Base-by-base conservation (phyloP, 2,113 vertebrate species). In the Vanacampus margaritifer region DNA sequence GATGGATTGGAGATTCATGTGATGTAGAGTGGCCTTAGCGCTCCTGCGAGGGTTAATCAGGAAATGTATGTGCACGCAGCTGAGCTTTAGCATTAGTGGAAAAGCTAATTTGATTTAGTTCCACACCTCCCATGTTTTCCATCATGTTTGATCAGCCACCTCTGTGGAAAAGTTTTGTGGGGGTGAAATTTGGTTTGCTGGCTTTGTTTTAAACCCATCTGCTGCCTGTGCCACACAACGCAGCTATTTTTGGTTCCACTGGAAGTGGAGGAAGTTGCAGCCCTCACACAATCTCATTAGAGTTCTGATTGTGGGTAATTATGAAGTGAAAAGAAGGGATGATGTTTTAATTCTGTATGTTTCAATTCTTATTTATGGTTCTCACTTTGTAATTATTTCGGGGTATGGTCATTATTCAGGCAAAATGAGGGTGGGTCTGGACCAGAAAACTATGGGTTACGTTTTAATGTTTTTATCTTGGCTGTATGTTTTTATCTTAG, bases 1-100 rank as follows among this genome's bases (percentile, higher is more conserved):
- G 82, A 84, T 75, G 67, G 67, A 88, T 85, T 72, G 58, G 74
- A 76, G 53, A 86, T 89, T 86, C 68, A 86, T 75, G 39, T 73
- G 85, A 80, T 65, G 70, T 60, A 12, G 32, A 43, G 77, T 6
- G 59, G 73, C 69, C 76, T 72, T 69, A 68, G 58, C 72, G 83
- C 83, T 75, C 69, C 61, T 35, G 75, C 21, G 28, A 70, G 75
- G 54, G 65, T 79, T 81, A 76, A 89, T 89, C 80, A 83, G 71
- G 71, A 79, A 74, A 86, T 72, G 77, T 71, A 69, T 70, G 17
- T 60, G 65, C n/a, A n/a, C n/a, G n/a, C 79, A 85, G 82, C 83
- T 85, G 85, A 86, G 82, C 75, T 72, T 13, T 54, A 17, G 56
- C 67, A 24, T 81, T 81, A 73, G 79, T 66, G 59, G 50, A 39